Base-by-base conservation (phyloP, 2,113 vertebrate species). In the Xenopus borealis region DNA sequence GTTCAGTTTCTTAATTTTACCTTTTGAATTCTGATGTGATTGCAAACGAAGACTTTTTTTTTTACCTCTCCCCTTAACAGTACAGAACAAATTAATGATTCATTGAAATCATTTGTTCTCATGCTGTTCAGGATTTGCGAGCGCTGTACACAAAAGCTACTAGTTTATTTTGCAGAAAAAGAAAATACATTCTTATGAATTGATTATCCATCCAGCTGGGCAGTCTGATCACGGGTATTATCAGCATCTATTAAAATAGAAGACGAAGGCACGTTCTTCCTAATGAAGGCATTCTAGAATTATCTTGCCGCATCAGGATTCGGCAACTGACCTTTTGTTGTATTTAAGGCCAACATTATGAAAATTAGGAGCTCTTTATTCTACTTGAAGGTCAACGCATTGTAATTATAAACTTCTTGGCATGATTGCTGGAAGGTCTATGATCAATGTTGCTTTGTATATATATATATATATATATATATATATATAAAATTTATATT, bases 361-460 rank as follows among this genome's bases (percentile, higher is more conserved):
- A 84, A 89, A 85, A 89, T 87, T 79, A 83, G 86, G 71, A 80
- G 78, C 62, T 82, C 84, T 88, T 83, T 78, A 84, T 86, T 86
- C 82, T 45, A 0, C 81, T 83, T 78, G 4, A 81, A 87, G 88
- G 86, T 85, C 87, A 87, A 74, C 83, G 80, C 80, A 81, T 84
- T 81, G 73, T 83, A 84, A 88, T 88, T 82, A 84, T 69, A 46
- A 72, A 73, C 80, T 75, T 85, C 79, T 23, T 79, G 78, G 82
- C 81, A 82, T 45, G 73, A 82, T 82, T 33, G 18, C 84, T 85
- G 66, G 71, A 5, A 82, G 85, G 74, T 80, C 75, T 78, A 46
- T 11, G 20, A 79, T 59, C 78, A 78, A 81, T 82, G 83, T 70
- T 84, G 3, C 47, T 83, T 2, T 27, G 3, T 27, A 27, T 27